Evolutionary conservation across 2,888 invertebrate species (phyloP).

Genomic region (Rhagium mordax): DNA sequence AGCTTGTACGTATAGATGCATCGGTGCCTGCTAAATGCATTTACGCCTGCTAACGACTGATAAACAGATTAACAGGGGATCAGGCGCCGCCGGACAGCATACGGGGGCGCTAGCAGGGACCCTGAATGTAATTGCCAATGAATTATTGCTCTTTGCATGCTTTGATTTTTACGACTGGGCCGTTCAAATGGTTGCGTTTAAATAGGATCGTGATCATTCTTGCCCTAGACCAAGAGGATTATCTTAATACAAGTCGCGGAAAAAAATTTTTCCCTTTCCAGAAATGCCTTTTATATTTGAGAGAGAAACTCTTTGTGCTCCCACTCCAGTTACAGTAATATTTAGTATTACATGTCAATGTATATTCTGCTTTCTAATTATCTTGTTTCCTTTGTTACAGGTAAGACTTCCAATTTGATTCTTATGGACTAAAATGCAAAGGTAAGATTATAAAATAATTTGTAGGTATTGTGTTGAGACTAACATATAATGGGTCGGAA

Average conservation of each 20-base stretch:
- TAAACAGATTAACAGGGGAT: slow-evolving; percentile 37
- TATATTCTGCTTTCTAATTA: background rate
- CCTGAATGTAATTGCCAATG: background rate
- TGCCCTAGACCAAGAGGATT: too few relatives aligned
- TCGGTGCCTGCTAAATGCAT: slow-evolving; percentile 30
- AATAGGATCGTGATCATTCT: too few relatives aligned
- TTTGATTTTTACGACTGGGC: background rate
- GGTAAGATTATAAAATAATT: background rate
- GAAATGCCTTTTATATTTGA: too few relatives aligned
- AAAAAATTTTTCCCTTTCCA: too few relatives aligned
- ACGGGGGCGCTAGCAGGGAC: background rate
- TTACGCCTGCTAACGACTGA: slow-evolving; percentile 33
- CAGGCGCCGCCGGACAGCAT: background rate
- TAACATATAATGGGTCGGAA: background rate
- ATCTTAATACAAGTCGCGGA: too few relatives aligned
- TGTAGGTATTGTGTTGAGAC: too few relatives aligned
- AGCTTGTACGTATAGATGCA: slow-evolving; percentile 7
- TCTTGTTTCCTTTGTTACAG: background rate
- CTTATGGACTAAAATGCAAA: background rate
- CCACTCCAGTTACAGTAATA: too few relatives aligned
- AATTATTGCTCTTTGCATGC: background rate
- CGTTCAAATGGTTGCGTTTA: too few relatives aligned
- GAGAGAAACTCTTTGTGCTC: too few relatives aligned
- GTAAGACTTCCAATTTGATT: background rate
- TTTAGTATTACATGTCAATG: too few relatives aligned